Base-by-base conservation (phyloP, 2,797 vertebrate genomes). In the Acrossocheilus fasciatus region DNA sequence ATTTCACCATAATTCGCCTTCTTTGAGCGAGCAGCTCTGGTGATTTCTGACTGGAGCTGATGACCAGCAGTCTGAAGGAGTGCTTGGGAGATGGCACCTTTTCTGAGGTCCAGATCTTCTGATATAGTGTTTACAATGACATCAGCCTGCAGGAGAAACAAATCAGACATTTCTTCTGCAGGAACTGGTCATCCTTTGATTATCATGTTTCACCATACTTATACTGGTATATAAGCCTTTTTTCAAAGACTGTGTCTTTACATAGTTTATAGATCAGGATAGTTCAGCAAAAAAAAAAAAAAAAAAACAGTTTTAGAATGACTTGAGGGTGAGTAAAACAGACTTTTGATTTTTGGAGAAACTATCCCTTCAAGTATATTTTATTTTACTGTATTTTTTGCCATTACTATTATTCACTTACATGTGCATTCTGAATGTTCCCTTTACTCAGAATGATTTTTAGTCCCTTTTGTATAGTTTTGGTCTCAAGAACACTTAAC, bases 51-150 rank as follows among this genome's bases (percentile, higher is more conserved):
- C 91, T 97, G 95, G 43, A 99, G 94, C 0, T 17, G 0, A 4
- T 69, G 36, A 1, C 98, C 97, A 5, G 97, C 96, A 50, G 88
- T 94, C 54, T 70, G 4, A 78, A 97, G 92, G 54, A 98, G 34
- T 2, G 97, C 96, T 4, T 54, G 92, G 89, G 96, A 97, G 78
- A 98, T 95, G 0, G 93, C 94, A 0, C 97, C 98, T 54, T 75
- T 90, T 0, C 57, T 79, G 85, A 99, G 96, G 4, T 77, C 5
- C 87, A 97, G 87, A 90, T 95, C 64, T 1, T 34, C 2, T 0
- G 96, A 91, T 57, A 98, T 70, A 1, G 95, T 97, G 94, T 96
- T 98, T 81, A 98, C 95, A 0, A 98, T 91, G 80, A 96, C 91
- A 3, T 95, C 94, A 0, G 95, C 95, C 98, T 99, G 77, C 62